A percentile compares a stretch with the other conserved stretches of the same genome.
phyloP scores from a whole-genome alignment of 2,888 invertebrate species.

The Drosophila antonietae region DNA sequence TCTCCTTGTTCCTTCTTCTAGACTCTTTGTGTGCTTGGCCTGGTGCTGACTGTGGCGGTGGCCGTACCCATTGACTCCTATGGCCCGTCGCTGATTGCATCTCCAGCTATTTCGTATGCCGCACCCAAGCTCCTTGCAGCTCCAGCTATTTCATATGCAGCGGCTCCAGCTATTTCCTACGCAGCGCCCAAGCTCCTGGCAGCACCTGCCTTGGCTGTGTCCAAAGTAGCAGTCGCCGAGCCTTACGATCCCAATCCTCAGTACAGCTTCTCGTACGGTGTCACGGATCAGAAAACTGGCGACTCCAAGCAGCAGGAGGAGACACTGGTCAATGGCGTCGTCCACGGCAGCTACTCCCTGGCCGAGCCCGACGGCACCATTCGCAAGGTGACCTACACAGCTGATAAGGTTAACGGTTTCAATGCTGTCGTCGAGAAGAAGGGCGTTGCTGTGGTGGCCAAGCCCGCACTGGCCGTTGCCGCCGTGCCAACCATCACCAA shows the following conservation, averaged over 20 bases:
- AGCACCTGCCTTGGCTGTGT: slow-evolving; percentile 54
- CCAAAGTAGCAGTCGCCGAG: slow-evolving; percentile 68
- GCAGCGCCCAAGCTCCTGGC: slow-evolving; percentile 14
- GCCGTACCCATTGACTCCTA: slow-evolving; percentile 76
- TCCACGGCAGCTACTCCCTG: slow-evolving; percentile 84
- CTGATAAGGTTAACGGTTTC: slow-evolving; percentile 83
- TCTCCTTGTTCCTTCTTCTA: slow-evolving; percentile 33
- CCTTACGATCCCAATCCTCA: slow-evolving; percentile 83
- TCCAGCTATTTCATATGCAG: slow-evolving; percentile 62
- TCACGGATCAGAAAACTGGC: slow-evolving; percentile 82
- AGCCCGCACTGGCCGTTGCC: slow-evolving; percentile 58
- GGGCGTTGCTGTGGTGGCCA: slow-evolving; percentile 67
- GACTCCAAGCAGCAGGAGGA: slow-evolving; percentile 84
- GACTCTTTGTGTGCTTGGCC: slow-evolving; percentile 78
- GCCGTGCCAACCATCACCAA: slow-evolving; percentile 73
- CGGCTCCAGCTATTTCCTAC: slow-evolving; percentile 39
- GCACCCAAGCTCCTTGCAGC: slow-evolving; percentile 17
- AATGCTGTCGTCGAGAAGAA: slow-evolving; percentile 83
- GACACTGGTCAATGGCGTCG: slow-evolving; percentile 83
- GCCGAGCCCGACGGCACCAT: slow-evolving; percentile 84
- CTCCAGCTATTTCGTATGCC: slow-evolving; percentile 70
- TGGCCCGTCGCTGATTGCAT: slow-evolving; percentile 59
- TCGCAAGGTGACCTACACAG: slow-evolving; percentile 83
- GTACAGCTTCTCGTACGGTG: slow-evolving; percentile 83
- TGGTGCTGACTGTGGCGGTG: slow-evolving; percentile 73